Conservation (phyloP, 2,113 vertebrate species). For the Zingel zingel region DNA sequence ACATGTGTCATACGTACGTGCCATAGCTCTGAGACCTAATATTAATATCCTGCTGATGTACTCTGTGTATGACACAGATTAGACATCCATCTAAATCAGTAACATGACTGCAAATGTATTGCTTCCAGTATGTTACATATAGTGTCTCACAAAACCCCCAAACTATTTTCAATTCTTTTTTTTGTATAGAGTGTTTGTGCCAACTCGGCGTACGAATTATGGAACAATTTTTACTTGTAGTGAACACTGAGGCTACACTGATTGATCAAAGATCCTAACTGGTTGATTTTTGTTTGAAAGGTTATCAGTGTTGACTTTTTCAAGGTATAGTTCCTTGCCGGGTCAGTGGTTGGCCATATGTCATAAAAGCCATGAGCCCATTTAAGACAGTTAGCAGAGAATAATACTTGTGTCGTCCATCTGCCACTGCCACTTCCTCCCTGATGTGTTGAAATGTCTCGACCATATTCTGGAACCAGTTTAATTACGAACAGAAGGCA, state of each 20-base stretch:
- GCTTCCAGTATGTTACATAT: neutral
- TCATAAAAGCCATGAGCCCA: constrained; percentile 31
- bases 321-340: neutral
- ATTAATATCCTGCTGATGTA: constrained; percentile 10
- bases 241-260: neutral
- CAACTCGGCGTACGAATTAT: neutral
- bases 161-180: neutral
- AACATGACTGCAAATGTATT: neutral
- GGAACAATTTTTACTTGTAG: constrained; percentile 8
- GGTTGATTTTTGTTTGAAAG: constrained; percentile 24
- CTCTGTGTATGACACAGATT: neutral
- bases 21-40: neutral
- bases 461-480: constrained; percentile 31
- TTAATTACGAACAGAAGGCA: constrained; percentile 57
- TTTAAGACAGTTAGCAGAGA: constrained; percentile 31
- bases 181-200: neutral
- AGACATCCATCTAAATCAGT: neutral
- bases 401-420: constrained; percentile 40
- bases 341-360: constrained; percentile 39
- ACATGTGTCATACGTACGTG: neutral
- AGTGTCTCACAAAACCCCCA: neutral
- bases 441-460: constrained; percentile 32
- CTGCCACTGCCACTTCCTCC: constrained; percentile 40
- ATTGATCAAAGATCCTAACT: constrained; percentile 16
- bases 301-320: constrained; percentile 21